Percentiles rank a stretch among this genome's conserved stretches.
Conservation (phyloP, 2,888 invertebrate genomes). For the Hydriomena furcata region DNA sequence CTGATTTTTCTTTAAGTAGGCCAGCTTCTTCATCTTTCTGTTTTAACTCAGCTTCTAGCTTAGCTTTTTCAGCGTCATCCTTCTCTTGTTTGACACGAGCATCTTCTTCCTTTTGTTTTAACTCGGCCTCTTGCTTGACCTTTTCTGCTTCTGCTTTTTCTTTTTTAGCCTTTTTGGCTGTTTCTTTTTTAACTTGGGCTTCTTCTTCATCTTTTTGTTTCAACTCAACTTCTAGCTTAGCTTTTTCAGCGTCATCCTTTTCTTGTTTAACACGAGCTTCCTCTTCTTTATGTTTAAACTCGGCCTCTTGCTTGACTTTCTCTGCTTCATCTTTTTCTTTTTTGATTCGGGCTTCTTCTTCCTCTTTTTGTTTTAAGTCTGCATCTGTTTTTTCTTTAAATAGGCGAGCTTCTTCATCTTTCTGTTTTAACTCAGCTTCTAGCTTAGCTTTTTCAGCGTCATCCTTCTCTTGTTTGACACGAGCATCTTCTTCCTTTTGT, state of each 20-base stretch:
- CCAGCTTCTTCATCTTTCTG: not conserved
- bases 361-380: constrained; percentile 16
- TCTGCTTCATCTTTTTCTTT: constrained; percentile 15
- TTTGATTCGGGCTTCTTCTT: constrained; percentile 11
- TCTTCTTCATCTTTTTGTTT: constrained; percentile 26
- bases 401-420: too few relatives aligned
- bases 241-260: constrained; percentile 20
- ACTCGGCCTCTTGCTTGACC: not conserved
- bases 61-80: too few relatives aligned
- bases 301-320: constrained; percentile 6
- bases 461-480: constrained; percentile 11
- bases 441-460: constrained; percentile 26
- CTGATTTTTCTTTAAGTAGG: not conserved
- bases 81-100: not conserved
- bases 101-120: constrained; percentile 9
- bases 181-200: constrained; percentile 4
- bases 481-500: not conserved
- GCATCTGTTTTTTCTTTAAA: not conserved
- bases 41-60: not conserved
- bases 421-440: too few relatives aligned
- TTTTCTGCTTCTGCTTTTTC: not conserved
- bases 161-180: not conserved
- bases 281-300: constrained; percentile 14
- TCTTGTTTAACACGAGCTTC: not conserved
- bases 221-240: too few relatives aligned